These are phyloP conservation scores for Mionectes olivaceus DNA, from an alignment of 2,797 vertebrate genomes.

Conservation along the genomic window DNA sequence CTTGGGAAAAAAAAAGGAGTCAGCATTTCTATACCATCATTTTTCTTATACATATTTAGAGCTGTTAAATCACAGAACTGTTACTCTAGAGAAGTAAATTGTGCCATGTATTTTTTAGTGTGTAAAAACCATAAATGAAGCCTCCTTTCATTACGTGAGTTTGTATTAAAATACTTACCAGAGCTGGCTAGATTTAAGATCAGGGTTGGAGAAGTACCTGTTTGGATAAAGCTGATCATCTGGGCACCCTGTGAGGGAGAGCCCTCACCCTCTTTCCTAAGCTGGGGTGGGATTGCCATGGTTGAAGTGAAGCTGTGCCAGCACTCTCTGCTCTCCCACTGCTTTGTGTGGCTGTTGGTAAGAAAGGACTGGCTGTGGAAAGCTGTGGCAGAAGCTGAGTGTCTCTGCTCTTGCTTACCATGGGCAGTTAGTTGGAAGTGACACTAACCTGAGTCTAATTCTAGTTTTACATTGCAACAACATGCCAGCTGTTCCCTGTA, in stretches of 20 bases:
- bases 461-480: constrained; percentile 69
- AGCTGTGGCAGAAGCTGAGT: constrained; percentile 1
- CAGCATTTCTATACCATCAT: not conserved
- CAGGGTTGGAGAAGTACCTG: not conserved
- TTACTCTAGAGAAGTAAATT: not conserved
- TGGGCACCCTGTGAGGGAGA: not conserved
- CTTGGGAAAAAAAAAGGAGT: not conserved
- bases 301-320: not conserved
- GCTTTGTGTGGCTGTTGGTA: not conserved
- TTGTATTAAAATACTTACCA: not conserved
- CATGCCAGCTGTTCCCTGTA: constrained; percentile 68
- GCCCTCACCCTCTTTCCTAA: not conserved
- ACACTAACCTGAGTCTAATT: constrained; percentile 75
- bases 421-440: constrained; percentile 71
- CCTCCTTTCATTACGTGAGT: not conserved
- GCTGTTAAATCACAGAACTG: not conserved
- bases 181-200: not conserved
- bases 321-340: not conserved
- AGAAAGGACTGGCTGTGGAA: not conserved
- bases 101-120: not conserved
- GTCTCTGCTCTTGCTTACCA: constrained; percentile 43
- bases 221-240: not conserved
- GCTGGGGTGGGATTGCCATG: rapidly evolving
- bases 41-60: not conserved
- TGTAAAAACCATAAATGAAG: not conserved